These are phyloP conservation scores for Ophioninae sp. DNA, from an alignment of 2,888 invertebrate genomes.

Conservation along the genomic window DNA sequence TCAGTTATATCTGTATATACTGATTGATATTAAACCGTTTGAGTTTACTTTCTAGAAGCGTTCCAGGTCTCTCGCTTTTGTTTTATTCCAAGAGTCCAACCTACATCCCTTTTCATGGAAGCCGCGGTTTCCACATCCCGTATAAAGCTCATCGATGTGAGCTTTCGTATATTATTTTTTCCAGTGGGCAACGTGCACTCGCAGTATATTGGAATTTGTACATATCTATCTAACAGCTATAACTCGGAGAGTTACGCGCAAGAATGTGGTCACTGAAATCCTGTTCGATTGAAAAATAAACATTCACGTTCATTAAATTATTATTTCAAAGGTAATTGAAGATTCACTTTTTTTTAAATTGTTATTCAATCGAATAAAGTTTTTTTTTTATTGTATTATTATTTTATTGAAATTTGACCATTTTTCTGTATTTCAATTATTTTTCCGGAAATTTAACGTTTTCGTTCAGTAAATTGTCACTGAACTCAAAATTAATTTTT, in stretches of 20 bases:
- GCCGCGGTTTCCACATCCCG: background rate
- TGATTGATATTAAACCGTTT: slow-evolving; percentile 15
- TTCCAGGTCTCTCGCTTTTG: slow-evolving; percentile 10
- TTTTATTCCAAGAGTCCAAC: slow-evolving; percentile 6
- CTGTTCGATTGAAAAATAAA: background rate
- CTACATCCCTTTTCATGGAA: background rate
- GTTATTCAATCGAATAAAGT: too few species aligned
- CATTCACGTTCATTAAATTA: too few species aligned
- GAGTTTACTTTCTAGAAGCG: slow-evolving; percentile 40
- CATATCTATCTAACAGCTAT: slow-evolving; percentile 18
- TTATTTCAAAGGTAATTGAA: too few species aligned
- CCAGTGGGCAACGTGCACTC: slow-evolving; percentile 27
- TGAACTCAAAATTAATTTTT: too few species aligned
- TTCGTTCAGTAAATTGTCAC: too few species aligned
- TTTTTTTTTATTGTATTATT: too few species aligned
- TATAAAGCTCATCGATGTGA: slow-evolving; percentile 22
- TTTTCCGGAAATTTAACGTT: too few species aligned
- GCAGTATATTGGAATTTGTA: slow-evolving; percentile 41
- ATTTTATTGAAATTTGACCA: too few species aligned
- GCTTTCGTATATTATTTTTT: slow-evolving; percentile 51
- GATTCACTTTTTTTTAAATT: too few species aligned
- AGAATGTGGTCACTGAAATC: slow-evolving; percentile 36
- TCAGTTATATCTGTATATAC: background rate
- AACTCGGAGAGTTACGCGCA: slow-evolving; percentile 32
- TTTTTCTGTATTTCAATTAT: too few species aligned